phyloP scores from a whole-genome alignment of 2,888 invertebrate genomes.

The Allacma fusca region DNA sequence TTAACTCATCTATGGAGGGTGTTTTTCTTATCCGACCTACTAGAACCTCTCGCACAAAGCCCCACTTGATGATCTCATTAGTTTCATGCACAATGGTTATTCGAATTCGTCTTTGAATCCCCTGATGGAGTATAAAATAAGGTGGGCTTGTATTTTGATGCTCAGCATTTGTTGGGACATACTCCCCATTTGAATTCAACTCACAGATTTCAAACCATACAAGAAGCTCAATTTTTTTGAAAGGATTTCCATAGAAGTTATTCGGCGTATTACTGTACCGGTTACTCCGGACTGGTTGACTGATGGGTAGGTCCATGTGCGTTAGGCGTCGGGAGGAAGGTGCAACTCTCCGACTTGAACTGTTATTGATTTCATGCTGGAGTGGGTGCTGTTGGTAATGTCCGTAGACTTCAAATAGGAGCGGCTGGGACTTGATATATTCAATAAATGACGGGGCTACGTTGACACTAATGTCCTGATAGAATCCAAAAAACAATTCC shows the following conservation, averaged over 20 bases:
- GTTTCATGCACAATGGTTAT: constrained; percentile 97
- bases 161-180: constrained; percentile 91
- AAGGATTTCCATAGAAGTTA: constrained; percentile 40
- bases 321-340: constrained; percentile 56
- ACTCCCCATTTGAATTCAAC: constrained; percentile 92
- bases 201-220: constrained; percentile 99
- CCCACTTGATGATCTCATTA: constrained; percentile 90
- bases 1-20: constrained; percentile 84
- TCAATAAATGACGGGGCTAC: constrained; percentile 97
- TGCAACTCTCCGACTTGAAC: constrained; percentile 33
- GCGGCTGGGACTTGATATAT: constrained; percentile 95
- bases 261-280: constrained; percentile 35
- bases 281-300: constrained; percentile 84
- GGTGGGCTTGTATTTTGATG: constrained; percentile 88
- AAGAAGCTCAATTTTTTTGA: constrained; percentile 91
- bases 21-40: constrained; percentile 84
- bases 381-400: constrained; percentile 96
- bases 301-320: constrained; percentile 91
- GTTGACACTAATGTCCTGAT: constrained; percentile 87
- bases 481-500: constrained; percentile 45
- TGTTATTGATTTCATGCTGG: constrained; percentile 49
- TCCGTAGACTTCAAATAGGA: constrained; percentile 98
- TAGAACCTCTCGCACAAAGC: constrained; percentile 85
- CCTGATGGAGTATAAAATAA: constrained; percentile 94
- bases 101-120: constrained; percentile 96